Evolutionary conservation across 2,888 invertebrate species (phyloP).

Genomic region (Ommatoiulus sabulosus): DNA sequence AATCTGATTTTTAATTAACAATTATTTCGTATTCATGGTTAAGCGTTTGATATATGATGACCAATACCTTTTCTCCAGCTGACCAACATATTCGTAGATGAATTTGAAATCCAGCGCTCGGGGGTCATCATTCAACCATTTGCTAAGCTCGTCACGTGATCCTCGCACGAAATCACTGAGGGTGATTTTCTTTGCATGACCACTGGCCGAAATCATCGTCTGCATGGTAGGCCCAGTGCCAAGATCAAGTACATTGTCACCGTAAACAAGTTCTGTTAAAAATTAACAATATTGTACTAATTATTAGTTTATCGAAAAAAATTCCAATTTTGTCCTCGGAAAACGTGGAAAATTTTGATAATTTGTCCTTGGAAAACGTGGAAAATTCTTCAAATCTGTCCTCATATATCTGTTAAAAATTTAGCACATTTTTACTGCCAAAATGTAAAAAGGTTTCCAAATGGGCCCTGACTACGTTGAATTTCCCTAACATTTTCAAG

Average conservation of each 20-base stretch:
- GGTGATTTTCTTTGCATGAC: background rate
- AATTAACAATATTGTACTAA: background rate
- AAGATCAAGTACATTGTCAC: background rate
- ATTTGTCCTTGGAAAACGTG: too few relatives aligned
- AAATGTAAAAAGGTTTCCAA: too few relatives aligned
- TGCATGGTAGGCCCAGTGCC: constrained; percentile 17
- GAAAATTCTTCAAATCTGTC: too few relatives aligned
- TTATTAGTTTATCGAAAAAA: background rate
- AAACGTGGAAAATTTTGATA: background rate
- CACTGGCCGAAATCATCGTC: constrained; percentile 9
- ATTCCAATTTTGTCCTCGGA: background rate
- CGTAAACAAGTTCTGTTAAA: background rate
- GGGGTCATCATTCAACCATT: background rate
- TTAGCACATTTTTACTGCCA: background rate
- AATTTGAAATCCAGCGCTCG: background rate
- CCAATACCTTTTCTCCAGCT: background rate
- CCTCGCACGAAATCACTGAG: background rate
- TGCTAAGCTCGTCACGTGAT: background rate
- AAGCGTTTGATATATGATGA: too few relatives aligned
- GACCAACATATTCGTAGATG: background rate
- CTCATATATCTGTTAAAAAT: background rate
- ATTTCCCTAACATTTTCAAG: too few relatives aligned
- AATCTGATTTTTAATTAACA: too few relatives aligned
- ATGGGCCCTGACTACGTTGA: too few relatives aligned
- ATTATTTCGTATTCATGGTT: too few relatives aligned